Conservation (phyloP, 2,113 vertebrate genomes). For the Prionailurus viverrinus region DNA sequence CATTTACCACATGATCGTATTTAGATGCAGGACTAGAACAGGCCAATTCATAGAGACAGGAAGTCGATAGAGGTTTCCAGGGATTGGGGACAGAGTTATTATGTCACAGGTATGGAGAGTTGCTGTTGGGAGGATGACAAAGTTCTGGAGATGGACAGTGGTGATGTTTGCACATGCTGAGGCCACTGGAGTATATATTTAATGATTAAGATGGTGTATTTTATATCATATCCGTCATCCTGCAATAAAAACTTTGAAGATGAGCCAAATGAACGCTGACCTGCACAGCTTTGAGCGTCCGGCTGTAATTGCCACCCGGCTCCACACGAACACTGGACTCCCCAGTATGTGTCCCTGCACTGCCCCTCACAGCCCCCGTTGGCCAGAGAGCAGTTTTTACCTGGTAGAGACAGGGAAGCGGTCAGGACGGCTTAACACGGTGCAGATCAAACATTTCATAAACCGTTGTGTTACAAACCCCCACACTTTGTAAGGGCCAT, state of each 20-base stretch:
- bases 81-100: no score
- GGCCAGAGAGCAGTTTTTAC: constrained; percentile 88
- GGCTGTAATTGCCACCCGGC: constrained; percentile 88
- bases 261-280: constrained; percentile 76
- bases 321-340: constrained; percentile 89
- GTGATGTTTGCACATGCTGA: not conserved
- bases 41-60: not conserved
- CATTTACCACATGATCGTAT: not conserved
- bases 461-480: not conserved
- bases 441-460: not conserved
- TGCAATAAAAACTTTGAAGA: not conserved
- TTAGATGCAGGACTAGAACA: not conserved
- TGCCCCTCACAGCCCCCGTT: constrained; percentile 91
- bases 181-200: not conserved
- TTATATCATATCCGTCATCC: not conserved
- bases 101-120: not conserved
- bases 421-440: not conserved
- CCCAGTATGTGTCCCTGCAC: constrained; percentile 89
- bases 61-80: not conserved
- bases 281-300: constrained; percentile 89
- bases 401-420: constrained; percentile 74
- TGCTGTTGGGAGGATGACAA: not conserved
- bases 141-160: not conserved
- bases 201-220: not conserved
- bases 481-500: not conserved